Conservation (phyloP, 1,140 invertebrate species). For the Eciton burchellii region DNA sequence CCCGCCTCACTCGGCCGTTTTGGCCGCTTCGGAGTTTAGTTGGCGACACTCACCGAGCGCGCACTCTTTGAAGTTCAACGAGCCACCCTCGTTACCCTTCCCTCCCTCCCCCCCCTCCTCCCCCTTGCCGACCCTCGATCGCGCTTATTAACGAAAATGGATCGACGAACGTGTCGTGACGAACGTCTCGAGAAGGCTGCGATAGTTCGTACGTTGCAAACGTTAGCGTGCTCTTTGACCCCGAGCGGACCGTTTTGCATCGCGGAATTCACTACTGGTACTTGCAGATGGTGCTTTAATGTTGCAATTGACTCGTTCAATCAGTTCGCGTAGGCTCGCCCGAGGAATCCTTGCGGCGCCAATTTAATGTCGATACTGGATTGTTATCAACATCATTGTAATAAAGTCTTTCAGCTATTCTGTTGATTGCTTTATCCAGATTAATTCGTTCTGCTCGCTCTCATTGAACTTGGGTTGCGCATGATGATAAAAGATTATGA, state of each 20-base stretch:
- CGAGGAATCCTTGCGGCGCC: no score
- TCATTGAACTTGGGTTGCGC: neutral
- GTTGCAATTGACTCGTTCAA: constrained; percentile 13
- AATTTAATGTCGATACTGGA: no score
- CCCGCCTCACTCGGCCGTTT: constrained; percentile 61
- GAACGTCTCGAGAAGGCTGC: constrained; percentile 32
- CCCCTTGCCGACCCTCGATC: constrained; percentile 78
- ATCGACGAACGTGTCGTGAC: constrained; percentile 30
- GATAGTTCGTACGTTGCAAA: neutral
- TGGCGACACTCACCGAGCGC: constrained; percentile 80
- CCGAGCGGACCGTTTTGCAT: constrained; percentile 5
- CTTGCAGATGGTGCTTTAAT: constrained; percentile 22
- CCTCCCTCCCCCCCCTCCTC: no score
- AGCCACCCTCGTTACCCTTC: constrained; percentile 66
- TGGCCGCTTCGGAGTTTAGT: constrained; percentile 78
- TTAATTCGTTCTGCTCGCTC: no score
- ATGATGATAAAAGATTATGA: neutral
- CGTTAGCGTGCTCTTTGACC: constrained; percentile 45
- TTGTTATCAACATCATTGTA: no score
- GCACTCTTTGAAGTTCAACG: constrained; percentile 82
- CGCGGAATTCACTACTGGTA: constrained; percentile 3
- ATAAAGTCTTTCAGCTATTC: no score
- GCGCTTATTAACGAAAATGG: constrained; percentile 81
- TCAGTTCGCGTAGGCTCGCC: neutral
- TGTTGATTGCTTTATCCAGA: no score